A percentile compares a stretch with the other conserved stretches of the same genome.
phyloP scores from a whole-genome alignment of 2,888 invertebrate species.

The Drosophila mimetica region DNA sequence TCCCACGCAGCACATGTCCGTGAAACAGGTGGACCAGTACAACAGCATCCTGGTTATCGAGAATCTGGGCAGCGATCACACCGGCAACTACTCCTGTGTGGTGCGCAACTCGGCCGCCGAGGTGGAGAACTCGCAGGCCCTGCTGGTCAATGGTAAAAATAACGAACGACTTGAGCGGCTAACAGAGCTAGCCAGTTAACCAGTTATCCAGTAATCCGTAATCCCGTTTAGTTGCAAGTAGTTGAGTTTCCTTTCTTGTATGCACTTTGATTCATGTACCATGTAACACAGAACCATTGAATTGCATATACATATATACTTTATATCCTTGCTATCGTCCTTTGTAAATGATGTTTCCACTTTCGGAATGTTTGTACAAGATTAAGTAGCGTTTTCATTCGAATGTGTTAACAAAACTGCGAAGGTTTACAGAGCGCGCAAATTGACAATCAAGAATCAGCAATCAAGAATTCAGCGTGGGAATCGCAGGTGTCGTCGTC shows the following conservation, averaged over 20 bases:
- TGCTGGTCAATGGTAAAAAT: conserved; percentile 91
- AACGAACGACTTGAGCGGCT: conserved; percentile 19
- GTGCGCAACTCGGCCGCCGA: conserved; percentile 90
- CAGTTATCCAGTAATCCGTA: conserved; percentile 27
- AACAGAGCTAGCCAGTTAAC: conserved; percentile 7
- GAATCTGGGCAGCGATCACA: conserved; percentile 90
- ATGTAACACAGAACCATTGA: conserved; percentile 25
- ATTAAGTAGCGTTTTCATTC: conserved; percentile 54
- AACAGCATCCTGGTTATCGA: conserved; percentile 92
- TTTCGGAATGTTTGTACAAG: conserved; percentile 77
- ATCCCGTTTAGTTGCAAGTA: conserved; percentile 67
- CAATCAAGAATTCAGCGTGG: conserved; percentile 22
- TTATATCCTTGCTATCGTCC: conserved; percentile 40
- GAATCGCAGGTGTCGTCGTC: conserved; percentile 16
- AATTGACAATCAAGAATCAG: conserved; percentile 22
- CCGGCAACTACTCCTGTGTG: conserved; percentile 91
- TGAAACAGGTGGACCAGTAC: conserved; percentile 90
- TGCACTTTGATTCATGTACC: conserved; percentile 51
- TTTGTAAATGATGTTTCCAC: conserved; percentile 56
- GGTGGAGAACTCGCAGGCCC: conserved; percentile 89
- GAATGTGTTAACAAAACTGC: conserved; percentile 74
- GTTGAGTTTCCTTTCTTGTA: conserved; percentile 63
- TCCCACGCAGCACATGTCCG: conserved; percentile 87
- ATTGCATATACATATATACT: conserved; percentile 12
- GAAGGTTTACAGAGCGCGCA: conserved; percentile 67